Evolutionary conservation across 2,888 invertebrate genomes (phyloP), one percentile per base, ranked within the genome.

Genomic region (Parnassius glacialis): DNA sequence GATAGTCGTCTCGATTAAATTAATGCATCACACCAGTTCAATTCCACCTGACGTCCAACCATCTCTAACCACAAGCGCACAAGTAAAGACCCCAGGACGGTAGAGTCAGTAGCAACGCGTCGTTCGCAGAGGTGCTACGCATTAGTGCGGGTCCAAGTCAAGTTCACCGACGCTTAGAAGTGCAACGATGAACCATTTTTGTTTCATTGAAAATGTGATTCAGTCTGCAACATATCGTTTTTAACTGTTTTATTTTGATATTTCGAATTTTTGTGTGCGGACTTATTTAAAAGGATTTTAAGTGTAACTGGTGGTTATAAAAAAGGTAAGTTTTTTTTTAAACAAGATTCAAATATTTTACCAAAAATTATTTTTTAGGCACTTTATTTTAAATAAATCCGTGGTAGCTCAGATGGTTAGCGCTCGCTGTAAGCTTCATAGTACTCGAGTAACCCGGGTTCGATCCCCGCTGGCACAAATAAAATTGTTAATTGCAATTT

Each of bases 141-240:
- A 20, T 9, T 13, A 12, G 25, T 16, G 55, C 7, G 1, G 13
- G 20, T 13, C 13, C 5, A 54, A 13, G 11, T 3, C 52, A 9
- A 11, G 10, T 13, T 41, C 10, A 59, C 20, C 45, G 42, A 10
- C 13, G n/a, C 52, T 53, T 62, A 34, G 56, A 16, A 53, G 65
- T 68, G 69, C 69, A 57, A 79, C 72, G 82, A 85, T 86, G 89
- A 86, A 85, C 87, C 88, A 89, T 90, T 88, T 89, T 89, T 87
- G 78, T 79, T 77, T 71, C 71, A 79, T 70, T 81, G 84, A 90
- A 90, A 90, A 90, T 90, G 90, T 90, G 88, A 87, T 87, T 88
- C 88, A 84, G 83, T 87, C 88, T 76, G 79, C 77, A 78, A 78
- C 55, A 61, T 61, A 52, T 61, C 62, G 62, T 59, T 53, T 43